Evolutionary conservation across 2,888 invertebrate species (phyloP).

Genomic region (Macrostomum cliftonense): DNA sequence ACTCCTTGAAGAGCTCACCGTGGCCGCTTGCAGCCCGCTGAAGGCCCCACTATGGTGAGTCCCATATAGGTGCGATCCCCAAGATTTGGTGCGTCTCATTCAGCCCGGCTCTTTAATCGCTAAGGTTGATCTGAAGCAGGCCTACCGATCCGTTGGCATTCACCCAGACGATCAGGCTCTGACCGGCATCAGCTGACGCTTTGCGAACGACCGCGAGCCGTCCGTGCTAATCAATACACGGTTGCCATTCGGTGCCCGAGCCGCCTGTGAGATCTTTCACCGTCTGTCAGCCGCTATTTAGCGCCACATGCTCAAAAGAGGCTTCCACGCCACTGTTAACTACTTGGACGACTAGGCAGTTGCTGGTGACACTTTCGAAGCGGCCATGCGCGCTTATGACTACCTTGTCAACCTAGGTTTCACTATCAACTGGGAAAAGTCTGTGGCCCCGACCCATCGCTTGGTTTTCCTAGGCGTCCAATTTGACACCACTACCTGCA

Average conservation of each 20-base stretch:
- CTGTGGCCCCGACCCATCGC: background rate
- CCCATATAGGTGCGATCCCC: too few relatives aligned
- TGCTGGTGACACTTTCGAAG: background rate
- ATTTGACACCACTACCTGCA: background rate
- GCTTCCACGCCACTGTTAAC: background rate
- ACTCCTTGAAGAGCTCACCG: too few relatives aligned
- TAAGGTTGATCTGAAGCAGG: background rate
- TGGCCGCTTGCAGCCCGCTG: too few relatives aligned
- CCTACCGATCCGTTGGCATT: background rate
- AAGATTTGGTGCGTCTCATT: background rate
- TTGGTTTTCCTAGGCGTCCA: background rate
- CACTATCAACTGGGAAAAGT: background rate
- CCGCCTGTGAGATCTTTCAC: slow-evolving; percentile 3
- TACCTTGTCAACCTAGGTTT: background rate
- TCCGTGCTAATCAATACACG: background rate
- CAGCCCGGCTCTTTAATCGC: background rate
- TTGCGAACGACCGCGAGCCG: background rate
- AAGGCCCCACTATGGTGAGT: too few relatives aligned
- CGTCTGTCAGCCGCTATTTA: slow-evolving; percentile 2
- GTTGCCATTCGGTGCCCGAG: slow-evolving; percentile 1
- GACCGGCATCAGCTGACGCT: background rate
- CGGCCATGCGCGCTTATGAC: too few relatives aligned
- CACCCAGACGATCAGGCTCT: background rate
- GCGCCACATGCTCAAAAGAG: background rate
- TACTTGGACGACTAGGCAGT: background rate